These are phyloP conservation scores for Camponotus floridanus DNA, from an alignment of 1,140 invertebrate genomes.

Conservation along the genomic window DNA sequence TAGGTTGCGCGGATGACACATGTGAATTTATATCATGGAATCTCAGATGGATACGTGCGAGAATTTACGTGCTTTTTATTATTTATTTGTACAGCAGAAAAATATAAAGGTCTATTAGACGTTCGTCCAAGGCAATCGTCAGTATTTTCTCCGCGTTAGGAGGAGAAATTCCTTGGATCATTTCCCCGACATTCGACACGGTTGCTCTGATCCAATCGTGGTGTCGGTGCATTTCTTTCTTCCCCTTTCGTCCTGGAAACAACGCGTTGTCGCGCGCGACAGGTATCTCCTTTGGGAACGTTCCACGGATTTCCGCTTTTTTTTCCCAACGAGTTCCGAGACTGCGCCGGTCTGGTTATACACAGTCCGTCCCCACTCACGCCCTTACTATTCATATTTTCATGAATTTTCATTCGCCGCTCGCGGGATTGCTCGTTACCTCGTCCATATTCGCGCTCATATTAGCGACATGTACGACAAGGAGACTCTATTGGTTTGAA, in stretches of 20 bases:
- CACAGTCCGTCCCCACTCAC: not conserved
- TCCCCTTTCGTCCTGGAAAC: not conserved
- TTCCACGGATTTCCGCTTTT: constrained; percentile 33
- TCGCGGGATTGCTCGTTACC: constrained; percentile 72
- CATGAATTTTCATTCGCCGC: constrained; percentile 83
- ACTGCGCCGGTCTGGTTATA: constrained; percentile 6
- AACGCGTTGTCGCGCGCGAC: not conserved
- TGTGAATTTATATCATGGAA: constrained; percentile 4
- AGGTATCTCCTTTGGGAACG: constrained; percentile 26
- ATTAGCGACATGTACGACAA: constrained; percentile 6
- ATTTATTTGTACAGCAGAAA: not conserved
- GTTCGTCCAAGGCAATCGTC: not conserved
- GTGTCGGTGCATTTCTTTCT: not conserved
- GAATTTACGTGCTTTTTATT: not conserved
- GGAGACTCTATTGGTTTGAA: constrained; percentile 1
- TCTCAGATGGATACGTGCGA: not conserved
- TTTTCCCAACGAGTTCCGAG: constrained; percentile 17
- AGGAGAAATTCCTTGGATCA: not conserved
- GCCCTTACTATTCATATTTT: constrained; percentile 83
- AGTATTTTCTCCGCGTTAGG: not conserved
- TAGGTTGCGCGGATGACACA: not conserved
- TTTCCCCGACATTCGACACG: constrained; percentile 2
- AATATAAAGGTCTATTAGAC: not conserved
- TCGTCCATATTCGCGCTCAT: constrained; percentile 48
- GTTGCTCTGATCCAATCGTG: not conserved